phyloP scores from a whole-genome alignment of 2,888 invertebrate species.

The Cheilosia soror region DNA sequence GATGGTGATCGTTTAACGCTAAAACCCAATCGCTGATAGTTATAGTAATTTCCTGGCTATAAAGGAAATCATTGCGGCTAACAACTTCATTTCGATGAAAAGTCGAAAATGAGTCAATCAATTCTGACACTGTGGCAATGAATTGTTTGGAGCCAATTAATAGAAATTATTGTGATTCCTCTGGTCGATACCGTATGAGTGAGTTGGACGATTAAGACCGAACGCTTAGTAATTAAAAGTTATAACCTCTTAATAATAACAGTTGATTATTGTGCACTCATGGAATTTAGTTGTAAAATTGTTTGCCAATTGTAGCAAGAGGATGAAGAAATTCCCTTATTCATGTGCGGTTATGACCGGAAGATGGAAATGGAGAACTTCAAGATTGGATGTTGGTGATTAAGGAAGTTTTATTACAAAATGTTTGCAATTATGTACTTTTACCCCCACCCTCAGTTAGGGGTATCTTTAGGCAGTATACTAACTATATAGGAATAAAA shows the following conservation, averaged over 20 bases:
- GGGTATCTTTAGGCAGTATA: not conserved
- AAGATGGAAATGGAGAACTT: constrained; percentile 35
- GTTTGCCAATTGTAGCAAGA: constrained; percentile 13
- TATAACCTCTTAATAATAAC: constrained; percentile 64
- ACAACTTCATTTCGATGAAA: constrained; percentile 60
- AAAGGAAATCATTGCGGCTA: constrained; percentile 45
- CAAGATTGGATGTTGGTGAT: constrained; percentile 39
- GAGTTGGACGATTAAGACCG: not conserved
- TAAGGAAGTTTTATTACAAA: constrained; percentile 34
- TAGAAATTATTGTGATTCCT: constrained; percentile 60
- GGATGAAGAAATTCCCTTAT: constrained; percentile 25
- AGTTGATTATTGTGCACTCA: constrained; percentile 48
- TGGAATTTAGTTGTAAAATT: constrained; percentile 39
- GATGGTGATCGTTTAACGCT: constrained; percentile 49
- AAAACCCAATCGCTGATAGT: constrained; percentile 39
- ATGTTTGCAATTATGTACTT: constrained; percentile 14
- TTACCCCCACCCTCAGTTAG: not conserved
- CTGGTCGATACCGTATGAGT: not conserved
- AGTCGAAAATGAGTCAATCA: constrained; percentile 69
- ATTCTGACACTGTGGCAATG: constrained; percentile 51
- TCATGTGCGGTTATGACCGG: constrained; percentile 14
- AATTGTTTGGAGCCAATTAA: constrained; percentile 67
- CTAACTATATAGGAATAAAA: not conserved
- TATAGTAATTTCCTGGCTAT: constrained; percentile 61
- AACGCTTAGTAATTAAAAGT: constrained; percentile 67